These are phyloP conservation scores for Melanophora roralis DNA, from an alignment of 2,888 invertebrate genomes.

Conservation along the genomic window DNA sequence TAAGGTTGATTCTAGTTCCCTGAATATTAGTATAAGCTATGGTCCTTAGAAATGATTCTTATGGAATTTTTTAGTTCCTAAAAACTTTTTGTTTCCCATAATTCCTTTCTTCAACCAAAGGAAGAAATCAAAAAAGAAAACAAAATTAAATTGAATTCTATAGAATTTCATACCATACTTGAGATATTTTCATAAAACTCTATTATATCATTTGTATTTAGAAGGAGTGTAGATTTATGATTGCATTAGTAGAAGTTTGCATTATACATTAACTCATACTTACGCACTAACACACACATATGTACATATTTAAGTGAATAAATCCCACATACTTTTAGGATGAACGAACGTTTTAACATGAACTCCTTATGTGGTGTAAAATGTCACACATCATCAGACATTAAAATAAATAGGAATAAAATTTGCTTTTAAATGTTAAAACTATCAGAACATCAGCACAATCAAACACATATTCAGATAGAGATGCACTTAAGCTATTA, in stretches of 20 bases:
- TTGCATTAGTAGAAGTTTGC: slow-evolving; percentile 26
- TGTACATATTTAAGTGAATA: slow-evolving; percentile 2
- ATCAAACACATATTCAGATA: too few relatives aligned
- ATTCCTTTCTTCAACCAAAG: too few relatives aligned
- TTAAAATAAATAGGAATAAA: slow-evolving; percentile 3
- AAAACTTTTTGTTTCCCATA: too few relatives aligned
- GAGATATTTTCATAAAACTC: slow-evolving; percentile 31
- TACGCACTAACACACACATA: neutral
- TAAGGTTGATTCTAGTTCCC: too few relatives aligned
- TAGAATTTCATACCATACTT: slow-evolving; percentile 10
- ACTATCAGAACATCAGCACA: neutral
- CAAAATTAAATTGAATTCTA: neutral
- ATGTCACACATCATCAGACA: slow-evolving; percentile 23
- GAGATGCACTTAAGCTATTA: neutral
- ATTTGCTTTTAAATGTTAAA: neutral
- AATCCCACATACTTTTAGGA: slow-evolving; percentile 39
- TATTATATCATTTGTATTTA: slow-evolving; percentile 46
- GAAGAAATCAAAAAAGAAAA: too few relatives aligned
- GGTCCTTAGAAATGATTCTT: too few relatives aligned
- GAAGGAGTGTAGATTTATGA: slow-evolving; percentile 8
- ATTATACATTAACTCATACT: neutral
- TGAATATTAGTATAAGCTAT: too few relatives aligned
- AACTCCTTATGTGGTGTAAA: slow-evolving; percentile 47
- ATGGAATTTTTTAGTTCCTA: too few relatives aligned
- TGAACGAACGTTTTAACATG: slow-evolving; percentile 43